A percentile compares a stretch with the other conserved stretches of the same genome.
These are phyloP conservation scores for Spea multiplicata DNA, from an alignment of 2,113 vertebrate genomes.

Conservation along the genomic window DNA sequence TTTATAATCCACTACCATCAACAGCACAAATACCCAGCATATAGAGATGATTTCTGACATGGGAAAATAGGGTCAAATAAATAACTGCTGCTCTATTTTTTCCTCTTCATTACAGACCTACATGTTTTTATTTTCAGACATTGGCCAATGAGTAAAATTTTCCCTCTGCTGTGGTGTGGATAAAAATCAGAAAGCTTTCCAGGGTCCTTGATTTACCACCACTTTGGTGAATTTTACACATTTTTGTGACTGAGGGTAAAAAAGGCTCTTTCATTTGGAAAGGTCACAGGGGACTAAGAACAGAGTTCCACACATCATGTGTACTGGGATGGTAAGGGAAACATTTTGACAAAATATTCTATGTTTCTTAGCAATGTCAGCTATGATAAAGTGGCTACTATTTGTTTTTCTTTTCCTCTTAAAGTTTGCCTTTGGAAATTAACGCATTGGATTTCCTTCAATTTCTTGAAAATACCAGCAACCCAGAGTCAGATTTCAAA, in stretches of 20 bases:
- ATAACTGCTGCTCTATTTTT: conserved; percentile 11
- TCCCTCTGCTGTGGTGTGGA: conserved; percentile 25
- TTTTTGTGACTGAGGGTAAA: conserved; percentile 33
- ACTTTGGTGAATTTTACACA: conserved; percentile 37
- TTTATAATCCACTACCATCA: not conserved
- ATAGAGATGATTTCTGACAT: not conserved
- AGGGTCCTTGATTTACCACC: conserved; percentile 2
- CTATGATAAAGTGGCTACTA: conserved; percentile 27
- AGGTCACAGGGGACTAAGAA: conserved; percentile 21
- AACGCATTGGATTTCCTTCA: conserved; percentile 12
- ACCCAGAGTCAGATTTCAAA: not conserved
- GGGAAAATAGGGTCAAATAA: not conserved
- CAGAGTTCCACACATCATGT: conserved; percentile 13
- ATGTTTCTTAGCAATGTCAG: conserved; percentile 34
- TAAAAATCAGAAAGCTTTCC: conserved; percentile 17
- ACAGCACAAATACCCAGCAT: not conserved
- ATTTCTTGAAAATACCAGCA: conserved; percentile 5
- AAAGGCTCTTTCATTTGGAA: conserved; percentile 33
- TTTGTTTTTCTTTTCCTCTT: not conserved
- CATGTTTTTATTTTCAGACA: conserved; percentile 34
- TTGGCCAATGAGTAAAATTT: conserved; percentile 2
- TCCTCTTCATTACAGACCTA: conserved; percentile 4
- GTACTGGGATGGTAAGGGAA: conserved; percentile 9
- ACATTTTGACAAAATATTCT: conserved; percentile 34
- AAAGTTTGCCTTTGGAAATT: not conserved